Evolutionary conservation across 1,140 invertebrate genomes (phyloP).

Genomic region (Anoplophora glabripennis): DNA sequence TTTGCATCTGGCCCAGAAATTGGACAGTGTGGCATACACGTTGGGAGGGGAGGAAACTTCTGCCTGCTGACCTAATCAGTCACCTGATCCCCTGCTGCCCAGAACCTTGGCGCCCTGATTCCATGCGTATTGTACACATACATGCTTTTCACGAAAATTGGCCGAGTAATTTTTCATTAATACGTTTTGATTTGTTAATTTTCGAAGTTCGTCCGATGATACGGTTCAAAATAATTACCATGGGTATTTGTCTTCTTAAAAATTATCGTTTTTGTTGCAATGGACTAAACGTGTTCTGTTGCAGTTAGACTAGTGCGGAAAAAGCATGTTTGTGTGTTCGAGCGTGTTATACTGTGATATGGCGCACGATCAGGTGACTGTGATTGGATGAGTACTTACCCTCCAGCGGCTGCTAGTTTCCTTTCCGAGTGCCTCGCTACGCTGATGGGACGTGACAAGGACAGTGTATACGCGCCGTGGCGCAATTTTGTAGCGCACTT

Average conservation of each 20-base stretch:
- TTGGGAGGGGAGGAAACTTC: slow-evolving; percentile 73
- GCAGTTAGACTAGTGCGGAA: background rate
- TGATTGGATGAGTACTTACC: slow-evolving; percentile 48
- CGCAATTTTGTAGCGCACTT: slow-evolving; percentile 32
- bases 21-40: slow-evolving; percentile 87
- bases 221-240: too few relatives aligned
- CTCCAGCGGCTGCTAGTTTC: slow-evolving; percentile 47
- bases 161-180: too few relatives aligned
- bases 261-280: background rate
- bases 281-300: too few relatives aligned
- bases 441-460: slow-evolving; percentile 46
- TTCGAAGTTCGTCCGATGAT: background rate
- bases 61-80: slow-evolving; percentile 55
- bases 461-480: slow-evolving; percentile 40
- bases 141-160: slow-evolving; percentile 24
- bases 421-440: slow-evolving; percentile 49
- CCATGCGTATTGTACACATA: slow-evolving; percentile 38
- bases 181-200: background rate
- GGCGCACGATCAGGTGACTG: slow-evolving; percentile 50
- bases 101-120: slow-evolving; percentile 44
- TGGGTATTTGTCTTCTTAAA: background rate
- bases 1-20: slow-evolving; percentile 82
- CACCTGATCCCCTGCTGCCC: slow-evolving; percentile 52
- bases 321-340: slow-evolving; percentile 37
- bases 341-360: slow-evolving; percentile 50